These are phyloP conservation scores for Polyommatus icarus DNA, from an alignment of 2,888 invertebrate genomes.

Conservation along the genomic window DNA sequence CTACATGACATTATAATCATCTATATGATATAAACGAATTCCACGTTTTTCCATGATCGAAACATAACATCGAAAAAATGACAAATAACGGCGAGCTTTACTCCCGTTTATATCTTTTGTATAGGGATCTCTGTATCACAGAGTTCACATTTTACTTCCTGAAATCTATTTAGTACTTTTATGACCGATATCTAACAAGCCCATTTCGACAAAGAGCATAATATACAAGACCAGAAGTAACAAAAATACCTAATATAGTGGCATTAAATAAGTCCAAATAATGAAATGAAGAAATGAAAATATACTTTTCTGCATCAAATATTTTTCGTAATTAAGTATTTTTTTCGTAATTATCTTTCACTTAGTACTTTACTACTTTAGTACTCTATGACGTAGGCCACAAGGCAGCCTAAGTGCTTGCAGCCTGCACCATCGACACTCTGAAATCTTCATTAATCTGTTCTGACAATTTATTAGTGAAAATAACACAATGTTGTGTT, in stretches of 20 bases:
- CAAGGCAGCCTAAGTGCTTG: no score
- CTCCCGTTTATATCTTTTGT: constrained; percentile 5
- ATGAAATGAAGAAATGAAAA: no score
- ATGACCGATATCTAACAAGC: not conserved
- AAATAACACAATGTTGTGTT: no score
- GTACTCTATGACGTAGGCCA: no score
- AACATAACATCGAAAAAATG: not conserved
- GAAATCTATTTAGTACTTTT: not conserved
- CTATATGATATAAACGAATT: not conserved
- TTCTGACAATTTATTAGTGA: no score
- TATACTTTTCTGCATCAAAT: not conserved
- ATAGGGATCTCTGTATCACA: not conserved
- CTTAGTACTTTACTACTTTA: no score
- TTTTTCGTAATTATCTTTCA: not conserved
- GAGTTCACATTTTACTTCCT: not conserved
- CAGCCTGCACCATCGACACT: no score
- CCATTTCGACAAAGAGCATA: not conserved
- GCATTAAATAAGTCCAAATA: not conserved
- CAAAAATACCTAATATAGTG: not conserved
- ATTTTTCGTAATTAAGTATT: not conserved
- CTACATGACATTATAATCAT: not conserved
- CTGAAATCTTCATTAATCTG: no score
- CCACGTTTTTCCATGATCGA: no score
- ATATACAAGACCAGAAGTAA: not conserved
- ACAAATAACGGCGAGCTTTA: not conserved